A percentile compares a stretch with the other conserved stretches of the same genome.
Evolutionary conservation across 2,797 vertebrate species (phyloP).

Genomic region (Cirrhinus molitorella): DNA sequence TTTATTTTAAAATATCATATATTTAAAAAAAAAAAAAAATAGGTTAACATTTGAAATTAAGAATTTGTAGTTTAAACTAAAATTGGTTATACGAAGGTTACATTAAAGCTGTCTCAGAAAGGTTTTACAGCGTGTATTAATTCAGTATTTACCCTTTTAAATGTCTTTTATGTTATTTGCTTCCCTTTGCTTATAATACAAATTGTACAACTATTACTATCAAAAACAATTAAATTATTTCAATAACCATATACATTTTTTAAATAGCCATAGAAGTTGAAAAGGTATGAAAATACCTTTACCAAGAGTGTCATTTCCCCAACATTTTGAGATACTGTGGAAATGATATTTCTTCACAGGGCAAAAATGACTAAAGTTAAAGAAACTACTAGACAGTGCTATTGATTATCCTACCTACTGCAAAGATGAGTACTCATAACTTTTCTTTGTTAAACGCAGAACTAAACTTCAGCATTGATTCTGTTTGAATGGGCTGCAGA

Average conservation of each 20-base stretch:
- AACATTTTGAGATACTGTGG: neutral
- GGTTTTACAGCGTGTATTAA: neutral
- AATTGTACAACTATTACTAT: no score
- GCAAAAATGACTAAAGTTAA: neutral
- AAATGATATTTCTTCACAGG: neutral
- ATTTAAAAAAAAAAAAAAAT: no score
- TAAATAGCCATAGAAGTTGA: neutral
- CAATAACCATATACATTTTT: neutral
- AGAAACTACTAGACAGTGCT: neutral
- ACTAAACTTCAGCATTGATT: conserved; percentile 65
- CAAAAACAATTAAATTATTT: neutral
- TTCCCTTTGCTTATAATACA: neutral
- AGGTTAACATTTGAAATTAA: no score
- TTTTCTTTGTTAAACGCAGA: conserved; percentile 10
- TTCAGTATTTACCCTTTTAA: neutral
- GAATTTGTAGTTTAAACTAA: no score
- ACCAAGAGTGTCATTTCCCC: neutral
- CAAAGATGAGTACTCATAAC: neutral
- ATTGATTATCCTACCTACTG: conserved; percentile 3
- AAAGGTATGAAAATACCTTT: neutral
- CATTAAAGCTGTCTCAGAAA: no score
- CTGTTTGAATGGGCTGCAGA: conserved; percentile 4
- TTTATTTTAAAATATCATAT: no score
- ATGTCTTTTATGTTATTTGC: neutral
- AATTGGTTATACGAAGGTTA: no score